phyloP scores from a whole-genome alignment of 2,888 invertebrate genomes.

The Automeris io region DNA sequence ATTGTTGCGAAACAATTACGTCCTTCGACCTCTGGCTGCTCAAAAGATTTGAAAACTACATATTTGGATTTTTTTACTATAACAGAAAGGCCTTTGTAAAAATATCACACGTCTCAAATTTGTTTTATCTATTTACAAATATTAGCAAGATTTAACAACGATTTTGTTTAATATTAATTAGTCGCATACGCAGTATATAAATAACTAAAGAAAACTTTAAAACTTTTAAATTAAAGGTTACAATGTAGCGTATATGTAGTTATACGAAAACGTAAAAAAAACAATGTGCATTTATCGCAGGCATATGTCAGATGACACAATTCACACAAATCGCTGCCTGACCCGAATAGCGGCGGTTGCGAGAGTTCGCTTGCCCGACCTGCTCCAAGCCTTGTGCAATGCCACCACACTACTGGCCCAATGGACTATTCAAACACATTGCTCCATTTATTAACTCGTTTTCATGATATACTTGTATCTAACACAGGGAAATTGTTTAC shows the following conservation, averaged over 20 bases:
- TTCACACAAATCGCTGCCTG: constrained; percentile 73
- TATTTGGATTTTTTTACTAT: no score
- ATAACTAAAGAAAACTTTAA: no score
- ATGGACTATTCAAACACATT: constrained; percentile 10
- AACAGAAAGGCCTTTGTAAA: no score
- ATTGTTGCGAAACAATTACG: no score
- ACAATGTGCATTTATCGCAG: constrained; percentile 40
- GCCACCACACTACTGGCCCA: constrained; percentile 37
- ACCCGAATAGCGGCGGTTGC: constrained; percentile 71
- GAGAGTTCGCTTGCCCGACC: constrained; percentile 62
- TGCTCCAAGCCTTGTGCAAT: constrained; percentile 69
- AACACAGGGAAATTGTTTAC: no score
- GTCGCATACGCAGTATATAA: no score
- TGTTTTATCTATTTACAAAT: no score
- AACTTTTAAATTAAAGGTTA: constrained; percentile 6
- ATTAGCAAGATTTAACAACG: no score
- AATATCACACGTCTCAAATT: no score
- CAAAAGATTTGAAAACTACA: no score
- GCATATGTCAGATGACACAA: constrained; percentile 70
- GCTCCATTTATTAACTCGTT: constrained; percentile 5
- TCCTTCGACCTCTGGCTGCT: no score
- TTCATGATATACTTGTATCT: not conserved
- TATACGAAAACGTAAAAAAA: constrained; percentile 24
- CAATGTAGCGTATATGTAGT: constrained; percentile 7
- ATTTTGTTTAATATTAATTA: no score